Base-by-base conservation (phyloP, 2,888 invertebrate species). In the Netelia melanura region DNA sequence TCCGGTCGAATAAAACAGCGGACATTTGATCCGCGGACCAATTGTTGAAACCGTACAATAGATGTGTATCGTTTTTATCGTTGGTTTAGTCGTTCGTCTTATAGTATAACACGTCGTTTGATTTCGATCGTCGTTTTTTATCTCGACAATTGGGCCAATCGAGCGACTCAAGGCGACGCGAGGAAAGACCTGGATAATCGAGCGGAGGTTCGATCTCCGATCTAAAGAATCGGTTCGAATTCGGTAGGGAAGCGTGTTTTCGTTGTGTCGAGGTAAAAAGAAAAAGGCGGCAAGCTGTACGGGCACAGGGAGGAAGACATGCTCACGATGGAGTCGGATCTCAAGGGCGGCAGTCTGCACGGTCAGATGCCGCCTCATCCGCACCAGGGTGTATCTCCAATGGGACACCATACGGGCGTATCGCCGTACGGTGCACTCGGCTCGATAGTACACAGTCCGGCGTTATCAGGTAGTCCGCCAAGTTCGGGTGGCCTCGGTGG, bases 251-350 rank as follows among this genome's bases (percentile, higher is more conserved):
- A 21, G 2, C 30, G 56, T 58, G 43, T 76, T 56, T 70, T 61
- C 58, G 48, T 17, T 70, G 14, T 74, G 11, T 30, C 67, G 71
- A 52, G 82, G 79, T 54, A 70, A 67, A 14, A 81, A 83, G 77
- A 89, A 89, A 92, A 92, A 89, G 87, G 86, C 95, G 95, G 94
- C 97, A 97, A 97, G 95, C 97, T 97, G 97, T 97, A 96, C 96
- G 96, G 96, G 94, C 96, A 96, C 95, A 95, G 96, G 96, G 97
- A 96, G 95, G 96, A 96, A 94, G 97, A 97, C 93, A 98, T 98
- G 98, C 95, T 98, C 95, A 98, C 97, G 95, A 97, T 98, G 97
- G 98, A 98, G 96, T 96, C 97, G 95, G 98, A 98, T 94, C 95
- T 98, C 95, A 98, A 98, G 94, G 97, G 97, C 95, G 97, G 97